phyloP scores from a whole-genome alignment of 2,888 invertebrate species.

The Agonopterix arenella region DNA sequence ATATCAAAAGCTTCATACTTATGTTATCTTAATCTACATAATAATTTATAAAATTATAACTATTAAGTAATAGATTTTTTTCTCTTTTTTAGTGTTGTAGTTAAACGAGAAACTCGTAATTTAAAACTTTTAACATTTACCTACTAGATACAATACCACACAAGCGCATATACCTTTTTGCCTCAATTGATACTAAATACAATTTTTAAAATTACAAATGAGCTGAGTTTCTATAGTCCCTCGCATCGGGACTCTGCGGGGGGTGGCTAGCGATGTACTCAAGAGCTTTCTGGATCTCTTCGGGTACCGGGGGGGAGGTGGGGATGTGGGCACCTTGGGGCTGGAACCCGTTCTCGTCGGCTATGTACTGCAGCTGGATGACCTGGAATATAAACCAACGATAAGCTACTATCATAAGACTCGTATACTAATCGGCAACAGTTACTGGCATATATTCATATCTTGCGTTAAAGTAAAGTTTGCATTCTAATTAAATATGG shows the following conservation, averaged over 20 bases:
- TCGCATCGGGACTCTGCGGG: constrained; percentile 49
- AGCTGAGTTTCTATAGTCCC: constrained; percentile 26
- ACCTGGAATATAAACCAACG: constrained; percentile 37
- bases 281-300: constrained; percentile 80
- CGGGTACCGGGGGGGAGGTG: constrained; percentile 82
- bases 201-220: not conserved
- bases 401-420: too few species aligned
- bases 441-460: too few species aligned
- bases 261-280: constrained; percentile 81
- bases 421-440: too few species aligned
- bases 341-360: constrained; percentile 86
- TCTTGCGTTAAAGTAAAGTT: too few species aligned
- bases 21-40: too few species aligned
- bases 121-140: too few species aligned
- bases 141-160: too few species aligned
- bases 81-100: too few species aligned
- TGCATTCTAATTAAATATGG: too few species aligned
- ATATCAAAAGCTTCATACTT: too few species aligned
- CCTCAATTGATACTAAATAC: not conserved
- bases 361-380: constrained; percentile 79
- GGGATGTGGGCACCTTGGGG: constrained; percentile 80
- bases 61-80: not conserved
- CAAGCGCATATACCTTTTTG: not conserved
- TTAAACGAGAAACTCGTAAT: too few species aligned
- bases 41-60: too few species aligned